Base-by-base conservation (phyloP, 2,888 invertebrate genomes). In the Melanotus villosus region DNA sequence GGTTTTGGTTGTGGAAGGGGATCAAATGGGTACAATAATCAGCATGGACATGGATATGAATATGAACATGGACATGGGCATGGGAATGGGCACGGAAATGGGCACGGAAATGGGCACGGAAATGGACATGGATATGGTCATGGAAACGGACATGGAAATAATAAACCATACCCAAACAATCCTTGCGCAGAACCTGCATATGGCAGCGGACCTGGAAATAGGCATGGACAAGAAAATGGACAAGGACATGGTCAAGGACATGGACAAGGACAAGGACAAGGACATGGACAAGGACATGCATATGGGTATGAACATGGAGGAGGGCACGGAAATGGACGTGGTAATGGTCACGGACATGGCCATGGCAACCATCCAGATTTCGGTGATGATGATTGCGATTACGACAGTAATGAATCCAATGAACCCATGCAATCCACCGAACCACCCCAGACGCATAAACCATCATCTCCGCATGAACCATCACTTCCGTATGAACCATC, bases 271-370 rank as follows among this genome's bases (percentile, higher is more conserved):
- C 1, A 47, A 1, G 19, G 47, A 14, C 38, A 38, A 5, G 38
- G 14, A 12, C 3, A 38, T 12, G 38, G 12, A 38, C 6, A 12
- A 2, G 38, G 38, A 14, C n/a, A 38, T 6, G 38, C 14, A 12
- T 14, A 38, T 14, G 38, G 38, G 12, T 14, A 38, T 38, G 54
- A 6, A 2, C 32, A 34, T 9, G 54, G 57, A 5, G n/a, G 23
- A 2, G 45, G 45, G 9, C 45, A 45, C 7, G 21, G 21, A 19
- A 16, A 45, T 18, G 45, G 45, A 21, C 36, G 36, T 3, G 56
- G 34, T 21, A 32, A 57, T 19, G 56, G 56, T n/a, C 4, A 19
- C 21, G 56, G 56, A 19, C n/a, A 34, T 19, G 56, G 56, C 2
- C 36, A 62, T 19, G 18, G 50, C 12, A 10, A 47, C 1, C 14